Evolutionary conservation across 2,797 vertebrate genomes (phyloP), one percentile per base, ranked within the genome.

Genomic region (Sebastiscus albofasciatus): DNA sequence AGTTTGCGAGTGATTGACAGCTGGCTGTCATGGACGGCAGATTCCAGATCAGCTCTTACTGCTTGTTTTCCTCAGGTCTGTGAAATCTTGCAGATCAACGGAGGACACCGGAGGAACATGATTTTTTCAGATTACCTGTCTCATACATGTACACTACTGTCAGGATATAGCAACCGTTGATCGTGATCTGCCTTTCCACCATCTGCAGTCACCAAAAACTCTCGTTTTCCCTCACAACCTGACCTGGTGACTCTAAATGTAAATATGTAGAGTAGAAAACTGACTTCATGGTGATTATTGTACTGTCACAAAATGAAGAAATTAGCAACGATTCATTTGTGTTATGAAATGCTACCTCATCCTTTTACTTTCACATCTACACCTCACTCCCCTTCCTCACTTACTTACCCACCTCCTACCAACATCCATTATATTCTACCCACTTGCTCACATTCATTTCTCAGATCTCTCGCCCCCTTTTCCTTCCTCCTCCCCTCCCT

Each of bases 381-480:
- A 16, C 29, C 29, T 72, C 8, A 4, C 67, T 55, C 39, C 49
- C 11, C 56, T 75, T 26, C 66, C 34, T 79, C 56, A 14, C 46
- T 79, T 79, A 75, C 67, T 85, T 72, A 67, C 66, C 72, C 67
- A 52, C 78, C 54, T 80, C 70, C 55, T 2, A 36, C 68, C 69
- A 75, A 16, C 52, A 46, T 77, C 59, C 55, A 52, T 66, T 67
- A 68, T 60, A 55, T 77, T 80, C 80, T 52, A 82, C 69, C 86
- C 69, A 46, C 58, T 69, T 39, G 68, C 65, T 84, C 59, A 70
- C 34, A 78, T 84, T 67, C 27, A 70, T 88, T 74, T 77, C 46
- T 72, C 72, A 65, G 71, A 62, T 60, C 49, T 70, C 71, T 59
- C 56, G 18, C 29, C 56, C 60, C 55, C 56, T 29, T 60, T 55